phyloP scores from a whole-genome alignment of 2,113 vertebrate species.

The Calyptommatus sinebrachiatus region DNA sequence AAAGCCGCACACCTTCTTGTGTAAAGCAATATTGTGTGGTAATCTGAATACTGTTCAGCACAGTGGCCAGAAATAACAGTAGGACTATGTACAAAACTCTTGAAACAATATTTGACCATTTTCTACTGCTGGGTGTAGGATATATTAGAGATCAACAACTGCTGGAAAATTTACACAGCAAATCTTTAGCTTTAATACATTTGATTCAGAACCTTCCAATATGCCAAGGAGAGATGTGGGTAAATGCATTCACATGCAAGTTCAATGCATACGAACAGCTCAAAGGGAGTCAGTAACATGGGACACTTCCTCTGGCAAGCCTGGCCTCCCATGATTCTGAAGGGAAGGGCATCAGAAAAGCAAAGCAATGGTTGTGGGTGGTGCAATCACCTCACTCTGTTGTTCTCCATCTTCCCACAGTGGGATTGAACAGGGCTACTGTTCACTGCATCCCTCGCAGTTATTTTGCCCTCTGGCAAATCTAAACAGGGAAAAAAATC shows the following conservation, averaged over 20 bases:
- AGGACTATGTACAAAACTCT: constrained; percentile 79
- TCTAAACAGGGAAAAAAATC: too few species aligned
- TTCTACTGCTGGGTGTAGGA: constrained; percentile 73
- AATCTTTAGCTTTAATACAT: constrained; percentile 74
- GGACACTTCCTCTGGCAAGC: too few species aligned
- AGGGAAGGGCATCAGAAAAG: too few species aligned
- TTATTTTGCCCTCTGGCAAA: too few species aligned
- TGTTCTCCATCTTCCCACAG: too few species aligned
- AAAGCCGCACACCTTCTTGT: constrained; percentile 80
- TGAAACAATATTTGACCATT: constrained; percentile 76
- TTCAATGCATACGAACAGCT: too few species aligned
- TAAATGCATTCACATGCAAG: constrained; percentile 28
- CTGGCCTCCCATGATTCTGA: too few species aligned
- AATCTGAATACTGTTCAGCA: constrained; percentile 80
- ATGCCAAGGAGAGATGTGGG: constrained; percentile 71
- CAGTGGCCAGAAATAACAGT: constrained; percentile 79
- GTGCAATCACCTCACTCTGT: too few species aligned
- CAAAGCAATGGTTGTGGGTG: too few species aligned
- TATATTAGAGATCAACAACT: constrained; percentile 76
- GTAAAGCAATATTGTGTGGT: constrained; percentile 79
- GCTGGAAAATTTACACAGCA: constrained; percentile 73
- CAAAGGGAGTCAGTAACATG: too few species aligned
- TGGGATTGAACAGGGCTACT: too few species aligned
- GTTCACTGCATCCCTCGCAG: too few species aligned
- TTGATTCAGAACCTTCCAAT: constrained; percentile 74